Conservation (phyloP, 2,797 vertebrate genomes). For the Octomys mimax region DNA sequence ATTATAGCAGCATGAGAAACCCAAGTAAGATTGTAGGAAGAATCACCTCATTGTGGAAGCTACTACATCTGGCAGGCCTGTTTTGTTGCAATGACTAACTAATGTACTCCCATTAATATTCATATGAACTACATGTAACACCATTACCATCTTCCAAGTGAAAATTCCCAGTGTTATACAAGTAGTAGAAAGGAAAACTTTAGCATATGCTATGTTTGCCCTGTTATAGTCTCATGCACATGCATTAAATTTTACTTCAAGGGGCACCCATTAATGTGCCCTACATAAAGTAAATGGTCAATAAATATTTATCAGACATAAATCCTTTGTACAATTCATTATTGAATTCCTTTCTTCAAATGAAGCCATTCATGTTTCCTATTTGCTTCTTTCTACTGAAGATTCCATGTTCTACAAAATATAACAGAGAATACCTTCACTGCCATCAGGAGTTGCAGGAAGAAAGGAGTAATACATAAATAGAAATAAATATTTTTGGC, state of each 20-base stretch:
- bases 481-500: neutral
- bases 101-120: neutral
- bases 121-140: neutral
- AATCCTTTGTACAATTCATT: slow-evolving; percentile 3
- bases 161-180: neutral
- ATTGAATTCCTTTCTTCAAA: neutral
- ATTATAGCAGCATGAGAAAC: neutral
- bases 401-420: neutral
- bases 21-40: neutral
- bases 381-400: neutral
- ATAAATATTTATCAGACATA: neutral
- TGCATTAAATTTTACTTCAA: neutral
- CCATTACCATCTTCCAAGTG: neutral
- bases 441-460: neutral
- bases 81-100: neutral
- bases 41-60: neutral
- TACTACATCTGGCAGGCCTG: neutral
- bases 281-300: neutral
- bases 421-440: neutral
- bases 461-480: neutral
- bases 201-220: neutral
- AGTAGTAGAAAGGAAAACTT: neutral
- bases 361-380: slow-evolving; percentile 28
- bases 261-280: neutral
- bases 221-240: neutral